A percentile compares a stretch with the other conserved stretches of the same genome.
phyloP scores from a whole-genome alignment of 2,888 invertebrate genomes.

The Trypoxylon attenuatum region DNA sequence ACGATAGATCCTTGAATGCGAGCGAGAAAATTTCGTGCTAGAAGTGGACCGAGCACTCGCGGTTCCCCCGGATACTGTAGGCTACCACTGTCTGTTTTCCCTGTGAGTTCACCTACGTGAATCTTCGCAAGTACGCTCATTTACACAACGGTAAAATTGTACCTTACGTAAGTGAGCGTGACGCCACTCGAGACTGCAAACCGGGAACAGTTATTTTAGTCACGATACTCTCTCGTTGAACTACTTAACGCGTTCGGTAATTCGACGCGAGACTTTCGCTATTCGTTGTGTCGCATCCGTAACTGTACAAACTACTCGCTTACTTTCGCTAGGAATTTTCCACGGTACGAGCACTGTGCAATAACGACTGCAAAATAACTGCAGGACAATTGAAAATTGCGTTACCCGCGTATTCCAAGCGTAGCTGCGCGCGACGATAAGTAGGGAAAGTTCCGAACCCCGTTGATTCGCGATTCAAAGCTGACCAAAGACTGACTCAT shows the following conservation, averaged over 20 bases:
- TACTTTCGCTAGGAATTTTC: slow-evolving; percentile 5
- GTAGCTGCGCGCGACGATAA: not conserved
- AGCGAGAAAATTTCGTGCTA: slow-evolving; percentile 1
- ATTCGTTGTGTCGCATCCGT: slow-evolving; percentile 30
- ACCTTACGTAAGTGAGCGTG: slow-evolving; percentile 22
- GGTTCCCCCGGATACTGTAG: not conserved
- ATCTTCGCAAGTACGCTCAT: not conserved
- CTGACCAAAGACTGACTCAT: no score
- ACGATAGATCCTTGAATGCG: slow-evolving; percentile 4
- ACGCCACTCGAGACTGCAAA: slow-evolving; percentile 7
- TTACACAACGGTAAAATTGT: not conserved
- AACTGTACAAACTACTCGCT: slow-evolving; percentile 12
- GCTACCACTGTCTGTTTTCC: not conserved
- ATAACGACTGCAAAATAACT: not conserved
- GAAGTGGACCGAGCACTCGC: not conserved
- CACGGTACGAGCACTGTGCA: not conserved
- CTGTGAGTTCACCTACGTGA: not conserved
- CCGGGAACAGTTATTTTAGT: slow-evolving; percentile 33
- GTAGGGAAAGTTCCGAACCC: no score
- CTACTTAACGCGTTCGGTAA: slow-evolving; percentile 18
- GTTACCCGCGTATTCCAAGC: no score
- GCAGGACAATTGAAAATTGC: no score
- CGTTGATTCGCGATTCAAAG: not conserved
- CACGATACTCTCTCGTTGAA: slow-evolving; percentile 14
- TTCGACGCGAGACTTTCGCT: slow-evolving; percentile 23